Conservation (phyloP, 2,797 vertebrate genomes). For the Falco columbarius region DNA sequence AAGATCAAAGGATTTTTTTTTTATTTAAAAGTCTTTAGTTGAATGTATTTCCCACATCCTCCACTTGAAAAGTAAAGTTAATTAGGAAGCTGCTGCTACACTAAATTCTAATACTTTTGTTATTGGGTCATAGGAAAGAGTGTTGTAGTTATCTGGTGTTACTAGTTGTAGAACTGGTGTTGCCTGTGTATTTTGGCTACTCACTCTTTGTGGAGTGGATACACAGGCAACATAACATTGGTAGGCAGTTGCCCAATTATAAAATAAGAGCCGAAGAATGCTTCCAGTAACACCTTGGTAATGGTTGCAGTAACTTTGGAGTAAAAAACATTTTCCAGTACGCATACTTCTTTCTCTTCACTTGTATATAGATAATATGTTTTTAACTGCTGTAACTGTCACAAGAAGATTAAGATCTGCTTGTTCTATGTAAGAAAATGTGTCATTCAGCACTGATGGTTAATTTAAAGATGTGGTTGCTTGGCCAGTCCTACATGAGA, state of each 20-base stretch:
- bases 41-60: not conserved
- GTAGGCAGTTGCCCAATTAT: not conserved
- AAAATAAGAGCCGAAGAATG: not conserved
- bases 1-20: not conserved
- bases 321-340: not conserved
- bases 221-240: not conserved
- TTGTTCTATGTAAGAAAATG: not conserved
- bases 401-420: not conserved
- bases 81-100: not conserved
- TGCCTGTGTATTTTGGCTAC: not conserved
- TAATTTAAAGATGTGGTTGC: not conserved
- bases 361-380: not conserved
- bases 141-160: not conserved
- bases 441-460: not conserved
- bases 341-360: not conserved
- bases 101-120: not conserved
- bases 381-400: not conserved
- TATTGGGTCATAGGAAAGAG: not conserved
- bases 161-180: not conserved
- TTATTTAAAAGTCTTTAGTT: not conserved
- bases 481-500: not conserved
- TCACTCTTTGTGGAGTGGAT: not conserved
- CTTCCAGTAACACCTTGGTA: not conserved
- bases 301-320: not conserved
- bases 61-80: not conserved